Conservation (phyloP, 2,113 vertebrate species). For the Ptychochromis oligacanthus region DNA sequence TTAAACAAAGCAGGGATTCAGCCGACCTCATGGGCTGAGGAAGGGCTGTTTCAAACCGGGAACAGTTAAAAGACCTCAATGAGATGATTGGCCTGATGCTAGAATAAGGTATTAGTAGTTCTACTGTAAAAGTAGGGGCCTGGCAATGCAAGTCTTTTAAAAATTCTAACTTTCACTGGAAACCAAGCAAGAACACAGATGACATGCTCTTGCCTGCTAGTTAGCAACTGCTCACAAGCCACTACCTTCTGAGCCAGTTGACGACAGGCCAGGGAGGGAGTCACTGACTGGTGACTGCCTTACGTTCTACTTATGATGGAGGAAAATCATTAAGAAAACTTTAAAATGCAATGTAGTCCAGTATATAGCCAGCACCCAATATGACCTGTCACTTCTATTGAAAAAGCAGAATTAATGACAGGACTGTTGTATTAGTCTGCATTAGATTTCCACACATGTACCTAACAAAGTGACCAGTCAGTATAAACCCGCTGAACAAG, state of each 20-base stretch:
- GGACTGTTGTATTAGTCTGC: too few species aligned
- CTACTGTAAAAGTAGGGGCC: too few species aligned
- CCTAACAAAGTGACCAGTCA: neutral
- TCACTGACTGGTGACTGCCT: accelerated
- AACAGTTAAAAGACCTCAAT: neutral
- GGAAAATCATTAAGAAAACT: neutral
- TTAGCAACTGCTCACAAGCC: neutral
- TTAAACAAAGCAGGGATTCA: neutral
- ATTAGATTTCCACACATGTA: too few species aligned
- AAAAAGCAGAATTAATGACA: too few species aligned
- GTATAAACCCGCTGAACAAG: neutral
- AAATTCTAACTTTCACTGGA: accelerated
- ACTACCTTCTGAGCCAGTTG: neutral
- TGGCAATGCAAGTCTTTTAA: too few species aligned
- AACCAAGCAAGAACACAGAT: neutral
- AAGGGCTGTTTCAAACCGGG: neutral
- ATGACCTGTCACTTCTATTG: too few species aligned
- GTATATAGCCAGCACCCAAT: too few species aligned
- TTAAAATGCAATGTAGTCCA: neutral
- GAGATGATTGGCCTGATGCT: neutral
- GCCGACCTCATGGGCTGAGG: neutral
- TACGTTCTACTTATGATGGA: neutral
- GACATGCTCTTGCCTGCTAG: neutral
- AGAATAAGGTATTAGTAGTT: neutral
- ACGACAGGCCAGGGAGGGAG: neutral